These are phyloP conservation scores for Leguminivora glycinivorella DNA, from an alignment of 1,140 invertebrate species.

Conservation along the genomic window DNA sequence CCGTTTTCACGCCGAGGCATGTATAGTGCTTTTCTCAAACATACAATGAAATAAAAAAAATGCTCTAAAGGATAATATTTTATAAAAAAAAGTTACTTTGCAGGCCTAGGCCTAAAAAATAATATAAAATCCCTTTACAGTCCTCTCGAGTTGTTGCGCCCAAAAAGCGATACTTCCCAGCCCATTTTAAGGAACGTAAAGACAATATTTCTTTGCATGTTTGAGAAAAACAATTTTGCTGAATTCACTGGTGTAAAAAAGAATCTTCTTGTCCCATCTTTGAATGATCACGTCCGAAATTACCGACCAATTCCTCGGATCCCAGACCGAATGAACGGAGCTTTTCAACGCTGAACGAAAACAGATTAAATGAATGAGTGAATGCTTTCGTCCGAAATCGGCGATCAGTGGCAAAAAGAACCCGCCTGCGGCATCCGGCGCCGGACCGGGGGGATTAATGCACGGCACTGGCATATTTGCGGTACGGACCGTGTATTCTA, in stretches of 20 bases:
- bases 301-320: neutral
- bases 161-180: too few species aligned
- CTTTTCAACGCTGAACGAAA: neutral
- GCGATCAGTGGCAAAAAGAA: neutral
- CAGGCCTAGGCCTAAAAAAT: too few species aligned
- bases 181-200: too few species aligned
- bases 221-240: neutral
- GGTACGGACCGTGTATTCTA: too few species aligned
- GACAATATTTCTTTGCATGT: too few species aligned
- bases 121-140: too few species aligned
- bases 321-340: neutral
- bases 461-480: neutral
- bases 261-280: neutral
- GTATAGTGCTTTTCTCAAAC: too few species aligned
- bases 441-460: neutral
- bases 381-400: neutral
- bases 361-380: neutral
- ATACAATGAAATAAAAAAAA: too few species aligned
- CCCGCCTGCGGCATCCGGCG: neutral
- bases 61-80: too few species aligned
- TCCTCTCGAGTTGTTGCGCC: too few species aligned
- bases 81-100: too few species aligned
- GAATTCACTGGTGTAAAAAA: neutral
- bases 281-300: neutral
- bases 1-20: too few species aligned